Evolutionary conservation across 2,113 vertebrate species (phyloP), one percentile per base, ranked within the genome.

Genomic region (Stictonetta naevosa): DNA sequence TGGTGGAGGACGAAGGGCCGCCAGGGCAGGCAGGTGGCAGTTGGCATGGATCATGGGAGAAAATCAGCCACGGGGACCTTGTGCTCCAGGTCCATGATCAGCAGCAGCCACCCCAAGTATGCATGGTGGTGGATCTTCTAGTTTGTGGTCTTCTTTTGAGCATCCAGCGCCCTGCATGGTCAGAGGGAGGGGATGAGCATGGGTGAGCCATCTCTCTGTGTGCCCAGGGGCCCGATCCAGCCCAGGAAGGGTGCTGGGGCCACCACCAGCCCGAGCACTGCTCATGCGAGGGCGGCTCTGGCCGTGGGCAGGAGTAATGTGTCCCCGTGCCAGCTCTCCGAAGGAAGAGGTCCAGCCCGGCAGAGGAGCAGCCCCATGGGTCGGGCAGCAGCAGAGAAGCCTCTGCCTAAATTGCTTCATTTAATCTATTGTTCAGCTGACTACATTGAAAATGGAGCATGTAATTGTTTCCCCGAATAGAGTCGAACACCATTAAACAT

Each of bases 391-490:
- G 80, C 75, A 8, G 85, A 84, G 90, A 80, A 84, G 77, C 79
- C 83, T 71, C 92, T 80, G 68, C 55, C 63, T 71, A 69, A 85
- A 92, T 75, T 87, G 96, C 95, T 96, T 94, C 95, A 92, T 95
- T 95, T 93, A 85, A 92, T 96, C 92, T 79, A 89, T 96, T 96
- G 96, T 96, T 95, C 92, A 63, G 95, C 96, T 94, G 95, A 94
- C 91, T 87, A 88, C 46, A 31, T 92, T 85, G 95, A 96, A 97
- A 96, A 96, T 94, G 96, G 95, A 96, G 95, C 97, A 96, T 96
- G 96, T 95, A 95, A 97, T 97, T 96, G 96, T 97, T 96, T 96
- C 94, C 91, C 86, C 83, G 88, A 90, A 95, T 83, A 94, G 94
- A 95, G 92, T 66, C 8, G 85, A 95, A 93, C 95, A 67, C 93